Evolutionary conservation across 2,797 vertebrate genomes (phyloP).

Genomic region (Sebastes vulpes): DNA sequence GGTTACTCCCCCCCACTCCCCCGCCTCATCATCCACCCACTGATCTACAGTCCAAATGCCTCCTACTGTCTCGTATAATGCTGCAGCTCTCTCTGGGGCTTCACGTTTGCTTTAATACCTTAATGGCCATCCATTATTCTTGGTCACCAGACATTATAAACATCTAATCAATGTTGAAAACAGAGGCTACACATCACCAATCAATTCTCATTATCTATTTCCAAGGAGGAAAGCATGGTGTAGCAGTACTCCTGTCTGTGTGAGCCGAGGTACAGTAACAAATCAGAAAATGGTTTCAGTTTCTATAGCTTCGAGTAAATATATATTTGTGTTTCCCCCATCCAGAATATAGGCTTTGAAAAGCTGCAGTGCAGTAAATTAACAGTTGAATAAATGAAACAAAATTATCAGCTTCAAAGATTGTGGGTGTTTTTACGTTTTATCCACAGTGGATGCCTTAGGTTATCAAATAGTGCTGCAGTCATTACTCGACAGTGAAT

Average conservation of each 20-base stretch:
- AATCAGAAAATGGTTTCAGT: not conserved
- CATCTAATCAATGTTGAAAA: constrained; percentile 31
- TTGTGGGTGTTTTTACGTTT: not conserved
- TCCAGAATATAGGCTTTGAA: not conserved
- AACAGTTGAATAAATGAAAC: not conserved
- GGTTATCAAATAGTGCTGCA: not conserved
- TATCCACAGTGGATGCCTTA: not conserved
- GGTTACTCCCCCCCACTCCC: not conserved
- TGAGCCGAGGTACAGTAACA: not conserved
- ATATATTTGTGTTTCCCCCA: not conserved
- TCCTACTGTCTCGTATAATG: constrained; percentile 13
- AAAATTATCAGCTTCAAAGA: not conserved
- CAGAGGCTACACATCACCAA: constrained; percentile 18
- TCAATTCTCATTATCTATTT: constrained; percentile 36
- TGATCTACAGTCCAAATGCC: not conserved
- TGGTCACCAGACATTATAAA: constrained; percentile 2
- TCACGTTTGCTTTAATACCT: not conserved
- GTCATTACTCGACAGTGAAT: too few relatives aligned
- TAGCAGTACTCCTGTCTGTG: not conserved
- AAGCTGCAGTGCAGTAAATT: not conserved
- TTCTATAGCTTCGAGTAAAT: not conserved
- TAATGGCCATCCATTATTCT: not conserved
- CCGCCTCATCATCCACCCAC: not conserved
- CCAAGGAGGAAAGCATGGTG: not conserved
- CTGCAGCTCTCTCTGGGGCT: not conserved